Evolutionary conservation across 2,797 vertebrate genomes (phyloP).

Genomic region (Clarias platycephalus): DNA sequence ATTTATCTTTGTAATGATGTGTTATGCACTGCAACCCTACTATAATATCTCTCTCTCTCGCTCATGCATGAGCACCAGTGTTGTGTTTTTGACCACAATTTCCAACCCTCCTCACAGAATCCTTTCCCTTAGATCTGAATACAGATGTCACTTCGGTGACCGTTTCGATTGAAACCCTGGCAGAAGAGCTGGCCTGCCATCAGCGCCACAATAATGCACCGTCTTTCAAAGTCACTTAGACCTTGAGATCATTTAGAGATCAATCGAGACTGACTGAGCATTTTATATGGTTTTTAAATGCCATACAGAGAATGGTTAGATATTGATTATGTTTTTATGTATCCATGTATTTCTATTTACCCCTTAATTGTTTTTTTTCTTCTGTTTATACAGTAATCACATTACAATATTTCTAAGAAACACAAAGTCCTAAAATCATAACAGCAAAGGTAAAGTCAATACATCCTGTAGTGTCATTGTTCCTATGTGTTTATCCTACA

Average conservation of each 20-base stretch:
- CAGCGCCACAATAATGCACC: not conserved
- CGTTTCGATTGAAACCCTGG: not conserved
- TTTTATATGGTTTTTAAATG: not conserved
- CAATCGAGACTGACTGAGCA: not conserved
- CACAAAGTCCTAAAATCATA: not conserved
- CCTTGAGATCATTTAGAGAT: not conserved
- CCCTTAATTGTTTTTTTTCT: too few relatives aligned
- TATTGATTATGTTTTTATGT: too few relatives aligned
- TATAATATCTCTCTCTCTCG: not conserved
- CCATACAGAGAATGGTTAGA: not conserved
- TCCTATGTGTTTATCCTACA: not conserved
- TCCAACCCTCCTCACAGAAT: not conserved
- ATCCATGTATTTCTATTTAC: too few relatives aligned
- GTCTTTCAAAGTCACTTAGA: not conserved
- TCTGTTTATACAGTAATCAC: too few relatives aligned
- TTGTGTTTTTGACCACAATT: not conserved
- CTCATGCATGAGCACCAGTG: not conserved
- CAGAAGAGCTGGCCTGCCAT: not conserved
- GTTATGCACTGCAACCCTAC: not conserved
- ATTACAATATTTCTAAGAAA: not conserved
- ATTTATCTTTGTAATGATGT: not conserved
- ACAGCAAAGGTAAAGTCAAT: constrained; percentile 2
- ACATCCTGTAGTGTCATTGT: not conserved
- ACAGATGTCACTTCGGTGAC: not conserved
- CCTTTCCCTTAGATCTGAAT: too few relatives aligned